Conservation (phyloP, 2,888 invertebrate species). For the Lysandra coridon region DNA sequence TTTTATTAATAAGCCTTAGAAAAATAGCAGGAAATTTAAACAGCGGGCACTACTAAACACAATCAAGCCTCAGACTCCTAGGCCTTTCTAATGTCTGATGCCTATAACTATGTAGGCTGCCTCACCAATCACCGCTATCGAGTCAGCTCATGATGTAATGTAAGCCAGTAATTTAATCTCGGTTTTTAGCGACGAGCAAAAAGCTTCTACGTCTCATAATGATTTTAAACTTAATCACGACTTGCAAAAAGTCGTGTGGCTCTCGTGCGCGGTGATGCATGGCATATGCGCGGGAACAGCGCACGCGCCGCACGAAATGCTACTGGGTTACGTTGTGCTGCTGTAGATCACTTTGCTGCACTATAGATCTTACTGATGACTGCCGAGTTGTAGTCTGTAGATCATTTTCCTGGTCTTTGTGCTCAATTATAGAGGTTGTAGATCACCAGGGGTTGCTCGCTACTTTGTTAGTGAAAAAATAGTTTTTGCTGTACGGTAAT, state of each 20-base stretch:
- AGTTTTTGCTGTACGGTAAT: too few relatives aligned
- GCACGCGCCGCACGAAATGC: conserved; percentile 25
- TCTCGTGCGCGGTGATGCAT: conserved; percentile 25
- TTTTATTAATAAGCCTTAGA: too few relatives aligned
- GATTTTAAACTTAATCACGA: conserved; percentile 13
- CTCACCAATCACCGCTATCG: background rate
- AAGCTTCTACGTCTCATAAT: conserved; percentile 6
- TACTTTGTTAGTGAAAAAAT: too few relatives aligned
- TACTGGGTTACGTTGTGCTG: conserved; percentile 26
- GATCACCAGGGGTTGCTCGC: too few relatives aligned
- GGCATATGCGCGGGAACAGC: conserved; percentile 15
- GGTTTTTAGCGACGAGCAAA: background rate
- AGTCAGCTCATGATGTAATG: background rate
- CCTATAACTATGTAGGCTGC: too few relatives aligned
- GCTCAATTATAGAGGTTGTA: too few relatives aligned
- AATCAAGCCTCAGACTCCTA: too few relatives aligned
- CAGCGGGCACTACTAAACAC: too few relatives aligned
- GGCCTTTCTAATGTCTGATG: too few relatives aligned
- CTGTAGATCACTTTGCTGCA: background rate
- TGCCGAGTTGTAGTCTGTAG: background rate
- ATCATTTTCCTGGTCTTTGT: background rate
- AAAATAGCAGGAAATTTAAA: too few relatives aligned
- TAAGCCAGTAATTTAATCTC: conserved; percentile 5
- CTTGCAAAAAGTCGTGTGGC: conserved; percentile 13
- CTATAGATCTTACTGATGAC: background rate